Conservation (phyloP, 2,113 vertebrate species). For the Arenaria interpres region DNA sequence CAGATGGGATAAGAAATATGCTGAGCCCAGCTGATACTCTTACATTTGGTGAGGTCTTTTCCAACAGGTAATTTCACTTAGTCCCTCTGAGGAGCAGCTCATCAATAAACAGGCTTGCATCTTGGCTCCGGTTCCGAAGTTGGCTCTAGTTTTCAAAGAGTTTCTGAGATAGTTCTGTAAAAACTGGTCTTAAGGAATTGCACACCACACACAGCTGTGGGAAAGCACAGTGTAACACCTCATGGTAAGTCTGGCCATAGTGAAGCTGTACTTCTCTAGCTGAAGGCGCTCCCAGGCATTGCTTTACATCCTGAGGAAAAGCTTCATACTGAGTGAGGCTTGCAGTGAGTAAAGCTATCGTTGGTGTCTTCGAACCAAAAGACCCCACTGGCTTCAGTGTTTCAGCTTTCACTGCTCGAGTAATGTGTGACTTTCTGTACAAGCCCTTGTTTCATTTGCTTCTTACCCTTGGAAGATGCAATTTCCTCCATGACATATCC, state of each 20-base stretch:
- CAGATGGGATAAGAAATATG: not conserved
- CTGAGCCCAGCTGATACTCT: not conserved
- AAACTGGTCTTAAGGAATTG: not conserved
- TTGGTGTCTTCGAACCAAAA: not conserved
- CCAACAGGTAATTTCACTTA: not conserved
- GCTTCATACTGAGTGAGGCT: not conserved
- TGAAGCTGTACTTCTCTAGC: not conserved
- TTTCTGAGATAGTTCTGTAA: not conserved
- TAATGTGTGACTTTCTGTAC: not conserved
- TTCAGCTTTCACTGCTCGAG: not conserved
- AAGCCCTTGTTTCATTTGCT: not conserved
- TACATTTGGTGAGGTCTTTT: not conserved
- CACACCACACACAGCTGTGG: not conserved
- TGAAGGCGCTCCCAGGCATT: not conserved
- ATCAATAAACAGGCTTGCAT: not conserved
- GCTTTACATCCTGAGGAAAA: not conserved
- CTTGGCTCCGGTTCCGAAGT: not conserved
- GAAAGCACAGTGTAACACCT: not conserved
- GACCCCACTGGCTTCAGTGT: rapidly evolving
- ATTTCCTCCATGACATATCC: not conserved
- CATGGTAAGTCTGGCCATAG: not conserved
- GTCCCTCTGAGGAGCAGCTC: not conserved
- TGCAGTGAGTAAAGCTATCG: not conserved
- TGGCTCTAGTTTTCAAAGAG: not conserved
- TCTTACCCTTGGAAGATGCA: not conserved